Base-by-base conservation (phyloP, 2,797 vertebrate genomes). In the Heteromormyrus szaboi region DNA sequence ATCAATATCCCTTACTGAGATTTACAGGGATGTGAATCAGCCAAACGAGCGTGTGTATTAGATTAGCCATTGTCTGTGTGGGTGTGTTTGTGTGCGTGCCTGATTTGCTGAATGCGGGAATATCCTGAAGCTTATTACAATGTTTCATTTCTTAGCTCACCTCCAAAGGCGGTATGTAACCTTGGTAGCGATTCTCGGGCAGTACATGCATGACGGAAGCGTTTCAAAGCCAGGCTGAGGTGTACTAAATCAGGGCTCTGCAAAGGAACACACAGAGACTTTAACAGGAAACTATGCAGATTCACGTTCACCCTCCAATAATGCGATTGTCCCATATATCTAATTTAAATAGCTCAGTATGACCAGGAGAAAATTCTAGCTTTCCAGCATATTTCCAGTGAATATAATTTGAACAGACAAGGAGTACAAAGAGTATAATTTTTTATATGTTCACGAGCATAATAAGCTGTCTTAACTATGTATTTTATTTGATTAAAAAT, bases 401-500 rank as follows among this genome's bases (percentile, higher is more conserved):
- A 50, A 50, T 22, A 84, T 84, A 25, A 50, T 50, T 84, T 50
- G 8, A 50, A 22, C n/a, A 50, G 41, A 22, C 46, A 84, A 48
- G 9, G 11, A 68, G 25, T 33, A 22, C 46, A 84, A 48, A 22
- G 11, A 68, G 25, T 33, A 68, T 25, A 50, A 25, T 84, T 19
- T 22, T 50, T 50, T 48, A 48, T 12, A 48, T 84, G 19, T 48
- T 84, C 46, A 84, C n/a, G 25, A 50, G 2, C 22, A 50, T 84
- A 84, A 84, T 84, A 11, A 46, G 22, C 19, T 50, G 19, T 44
- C 22, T 50, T 50, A 84, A 84, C 81, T 48, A 84, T 1, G 3
- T 84, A 79, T 79, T 84, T 48, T 50, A 84, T 48, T 84, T 50
- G 46, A 48, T 46, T 50, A 84, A 84, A 44, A 84, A 84, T 84